Percentiles rank a stretch among this genome's conserved stretches.
These are phyloP conservation scores for Zophobas morio DNA, from an alignment of 1,140 invertebrate species.

Conservation along the genomic window DNA sequence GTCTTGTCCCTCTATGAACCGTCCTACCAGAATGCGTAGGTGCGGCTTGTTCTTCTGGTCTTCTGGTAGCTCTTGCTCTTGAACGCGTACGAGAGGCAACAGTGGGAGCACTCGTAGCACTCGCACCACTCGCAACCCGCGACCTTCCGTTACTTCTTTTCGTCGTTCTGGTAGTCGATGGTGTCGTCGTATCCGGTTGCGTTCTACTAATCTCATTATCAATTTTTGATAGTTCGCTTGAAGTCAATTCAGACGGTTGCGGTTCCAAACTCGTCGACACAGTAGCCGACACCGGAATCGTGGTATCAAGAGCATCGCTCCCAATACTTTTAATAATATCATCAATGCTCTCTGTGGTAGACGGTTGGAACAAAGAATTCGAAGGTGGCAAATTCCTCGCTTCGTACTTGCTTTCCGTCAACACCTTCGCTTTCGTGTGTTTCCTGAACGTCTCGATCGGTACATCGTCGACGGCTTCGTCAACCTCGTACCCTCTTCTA, in stretches of 20 bases:
- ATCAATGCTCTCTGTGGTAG: slow-evolving; percentile 20
- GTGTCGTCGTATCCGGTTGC: slow-evolving; percentile 25
- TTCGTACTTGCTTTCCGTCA: slow-evolving; percentile 62
- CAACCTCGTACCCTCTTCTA: slow-evolving; percentile 60
- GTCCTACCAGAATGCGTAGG: background rate
- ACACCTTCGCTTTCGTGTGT: slow-evolving; percentile 58
- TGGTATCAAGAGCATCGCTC: slow-evolving; percentile 22
- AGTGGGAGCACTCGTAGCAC: background rate
- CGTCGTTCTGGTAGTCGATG: slow-evolving; percentile 17
- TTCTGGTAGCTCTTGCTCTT: slow-evolving; percentile 51
- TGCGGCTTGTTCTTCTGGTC: slow-evolving; percentile 39
- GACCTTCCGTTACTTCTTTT: slow-evolving; percentile 38
- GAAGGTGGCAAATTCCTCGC: slow-evolving; percentile 52
- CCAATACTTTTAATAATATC: slow-evolving; percentile 48
- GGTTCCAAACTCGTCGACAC: background rate
- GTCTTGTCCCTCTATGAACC: slow-evolving; percentile 45
- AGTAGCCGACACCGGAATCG: slow-evolving; percentile 4
- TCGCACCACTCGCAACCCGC: slow-evolving; percentile 1
- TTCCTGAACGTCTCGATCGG: slow-evolving; percentile 56
- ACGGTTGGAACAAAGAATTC: slow-evolving; percentile 29
- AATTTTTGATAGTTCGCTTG: slow-evolving; percentile 22
- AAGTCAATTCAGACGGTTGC: slow-evolving; percentile 2
- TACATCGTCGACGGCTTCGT: slow-evolving; percentile 64
- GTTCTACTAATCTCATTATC: slow-evolving; percentile 17
- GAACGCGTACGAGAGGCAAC: slow-evolving; percentile 41